Base-by-base conservation (phyloP, 2,888 invertebrate genomes). In the Hyles lineata region DNA sequence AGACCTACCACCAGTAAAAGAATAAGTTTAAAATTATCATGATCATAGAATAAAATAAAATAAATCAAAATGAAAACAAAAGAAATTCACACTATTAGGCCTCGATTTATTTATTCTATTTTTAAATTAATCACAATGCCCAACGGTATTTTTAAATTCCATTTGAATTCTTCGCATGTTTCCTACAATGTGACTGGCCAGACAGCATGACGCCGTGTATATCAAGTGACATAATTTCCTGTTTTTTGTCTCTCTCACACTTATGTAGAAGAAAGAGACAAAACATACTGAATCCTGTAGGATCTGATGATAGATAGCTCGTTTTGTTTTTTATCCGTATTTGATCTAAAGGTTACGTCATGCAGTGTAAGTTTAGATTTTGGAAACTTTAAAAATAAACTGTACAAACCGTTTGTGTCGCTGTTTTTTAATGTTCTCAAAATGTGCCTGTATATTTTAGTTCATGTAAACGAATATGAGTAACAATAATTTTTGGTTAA, bases 201-300 rank as follows among this genome's bases (percentile, higher is more conserved):
- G 74, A 74, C 74, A 69, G 52, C 71, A 69, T 52, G 74, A 63
- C 74, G 71, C 71, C 74, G 60, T 60, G 73, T 21, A 60, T 67
- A 71, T 67, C 58, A 73, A 32, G 60, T 73, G 50, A 74, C 61
- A 59, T 71, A 58, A 71, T 70, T 25, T 67, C 67, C 69, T 52
- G 52, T 19, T 71, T 70, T 21, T 29, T 59, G 32, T 74, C 71
- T 23, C 71, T 29, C 25, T 50, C 50, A 8, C 52, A 58, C 32
- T 52, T 21, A 70, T 25, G 8, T 17, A 2, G 6, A 35, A 23
- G 50, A 35, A 32, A 60, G 70, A 52, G 43, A 61, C 61, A 35
- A 70, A 61, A 32, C 9, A 21, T 61, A n/a, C 1, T 15, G 21
- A 60, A 61, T 52, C 61, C 21, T 60, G 60, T 25, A 32, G 25